Conservation (phyloP, 2,888 invertebrate genomes). For the Trichopoda pennipes region DNA sequence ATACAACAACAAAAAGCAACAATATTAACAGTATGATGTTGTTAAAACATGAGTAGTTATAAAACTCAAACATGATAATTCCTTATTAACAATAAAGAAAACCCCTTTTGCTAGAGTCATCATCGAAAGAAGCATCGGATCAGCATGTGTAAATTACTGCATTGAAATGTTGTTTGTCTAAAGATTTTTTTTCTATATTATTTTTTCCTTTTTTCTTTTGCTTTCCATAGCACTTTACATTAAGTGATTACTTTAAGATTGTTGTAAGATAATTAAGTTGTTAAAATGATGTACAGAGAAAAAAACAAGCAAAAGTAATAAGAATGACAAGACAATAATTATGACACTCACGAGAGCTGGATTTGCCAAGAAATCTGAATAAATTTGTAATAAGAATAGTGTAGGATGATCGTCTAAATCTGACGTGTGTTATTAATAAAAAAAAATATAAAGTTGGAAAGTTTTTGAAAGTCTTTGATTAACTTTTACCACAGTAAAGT, state of each 20-base stretch:
- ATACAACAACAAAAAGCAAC: not conserved
- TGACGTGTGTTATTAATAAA: too few species aligned
- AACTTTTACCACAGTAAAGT: too few species aligned
- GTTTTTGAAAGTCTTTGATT: too few species aligned
- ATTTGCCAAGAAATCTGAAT: not conserved
- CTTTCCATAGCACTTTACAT: constrained; percentile 2
- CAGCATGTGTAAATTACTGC: constrained; percentile 59
- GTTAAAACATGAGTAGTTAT: constrained; percentile 66
- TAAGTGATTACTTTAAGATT: constrained; percentile 32
- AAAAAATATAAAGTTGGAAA: too few species aligned
- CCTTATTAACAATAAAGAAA: constrained; percentile 33
- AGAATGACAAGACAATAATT: constrained; percentile 4
- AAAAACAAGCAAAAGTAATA: not conserved
- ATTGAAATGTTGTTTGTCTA: constrained; percentile 42
- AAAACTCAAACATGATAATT: constrained; percentile 60
- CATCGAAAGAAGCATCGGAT: constrained; percentile 15
- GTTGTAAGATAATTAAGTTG: constrained; percentile 56
- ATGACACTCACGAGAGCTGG: not conserved
- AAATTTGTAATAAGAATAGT: too few species aligned
- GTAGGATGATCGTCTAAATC: too few species aligned
- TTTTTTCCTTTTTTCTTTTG: not conserved
- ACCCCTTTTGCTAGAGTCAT: constrained; percentile 33
- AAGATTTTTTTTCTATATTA: not conserved
- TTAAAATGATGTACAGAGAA: not conserved
- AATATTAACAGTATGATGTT: constrained; percentile 35